Base-by-base conservation (phyloP, 2,797 vertebrate species). In the Chelidonichthys spinosus region DNA sequence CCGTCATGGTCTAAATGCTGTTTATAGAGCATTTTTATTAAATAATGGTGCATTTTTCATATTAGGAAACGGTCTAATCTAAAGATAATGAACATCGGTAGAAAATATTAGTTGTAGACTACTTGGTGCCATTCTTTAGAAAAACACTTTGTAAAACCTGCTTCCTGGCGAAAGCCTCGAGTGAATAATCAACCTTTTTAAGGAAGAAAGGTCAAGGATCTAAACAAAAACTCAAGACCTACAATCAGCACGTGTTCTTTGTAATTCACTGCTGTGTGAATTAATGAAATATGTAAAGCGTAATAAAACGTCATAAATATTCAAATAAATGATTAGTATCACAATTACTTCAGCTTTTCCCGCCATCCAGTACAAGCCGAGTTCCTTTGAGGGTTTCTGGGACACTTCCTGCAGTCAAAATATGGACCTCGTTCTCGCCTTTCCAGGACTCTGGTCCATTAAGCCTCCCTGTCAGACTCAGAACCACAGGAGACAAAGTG, bases 391-490 rank as follows among this genome's bases (percentile, higher is more conserved):
- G 25, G 10, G 35, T 68, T 72, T 10, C 44, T 54, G 11, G 0
- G 56, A 60, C 63, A n/a, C 46, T 25, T 70, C 13, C 15, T 17
- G 15, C 15, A 40, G 58, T 63, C 33, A n/a, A 9, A 44, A 54
- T n/a, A 6, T 4, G 8, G 43, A 11, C n/a, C 25, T 42, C 1
- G 18, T 42, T 8, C 15, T 10, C 1, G 33, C 47, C 15, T 62
- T 59, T 52, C 36, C 62, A 44, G 71, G 53, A 64, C 35, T 58
- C 9, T 0, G 10, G 13, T 37, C 56, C 67, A 35, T 79, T 70
- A 56, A 36, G 32, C 4, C n/a, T 61, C 17, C 7, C 36, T 54
- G 50, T 66, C 62, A 44, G 36, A 44, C 10, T 13, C 25, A 33
- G 49, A 62, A 53, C 58, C 52, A 59, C 64, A 50, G 2, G 8